phyloP scores from a whole-genome alignment of 2,797 vertebrate species.

The Triplophysa bombifrons region DNA sequence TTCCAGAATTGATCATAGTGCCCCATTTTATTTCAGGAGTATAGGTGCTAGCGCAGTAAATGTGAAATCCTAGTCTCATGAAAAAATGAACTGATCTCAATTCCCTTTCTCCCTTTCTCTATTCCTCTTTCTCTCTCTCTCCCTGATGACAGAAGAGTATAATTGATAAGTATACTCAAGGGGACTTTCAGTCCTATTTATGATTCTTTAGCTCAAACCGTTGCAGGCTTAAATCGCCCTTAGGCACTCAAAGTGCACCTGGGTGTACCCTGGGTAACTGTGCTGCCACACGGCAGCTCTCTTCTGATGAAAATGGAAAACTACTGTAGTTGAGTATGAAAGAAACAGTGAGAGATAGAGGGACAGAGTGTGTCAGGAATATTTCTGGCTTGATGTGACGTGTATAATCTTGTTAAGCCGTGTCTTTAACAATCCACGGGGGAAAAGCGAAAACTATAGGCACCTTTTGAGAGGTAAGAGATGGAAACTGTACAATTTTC shows the following conservation, averaged over 20 bases:
- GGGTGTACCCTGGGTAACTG: neutral
- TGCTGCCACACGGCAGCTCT: slow-evolving; percentile 24
- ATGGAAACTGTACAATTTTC: slow-evolving; percentile 19
- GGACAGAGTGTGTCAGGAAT: slow-evolving; percentile 26
- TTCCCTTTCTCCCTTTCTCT: slow-evolving; percentile 7
- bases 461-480: slow-evolving; percentile 35
- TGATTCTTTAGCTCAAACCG: slow-evolving; percentile 31
- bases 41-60: neutral
- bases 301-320: slow-evolving; percentile 37
- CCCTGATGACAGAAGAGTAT: slow-evolving; percentile 28
- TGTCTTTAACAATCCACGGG: slow-evolving; percentile 45
- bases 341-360: slow-evolving; percentile 24
- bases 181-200: slow-evolving; percentile 32
- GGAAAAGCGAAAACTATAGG: slow-evolving; percentile 41
- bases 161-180: slow-evolving; percentile 41
- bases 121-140: slow-evolving; percentile 5
- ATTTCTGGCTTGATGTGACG: slow-evolving; percentile 16
- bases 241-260: neutral
- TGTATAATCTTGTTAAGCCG: slow-evolving; percentile 37
- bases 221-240: slow-evolving; percentile 16
- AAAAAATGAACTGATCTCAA: slow-evolving; percentile 6
- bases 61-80: neutral
- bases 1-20: neutral
- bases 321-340: neutral
- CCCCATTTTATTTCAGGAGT: neutral